phyloP scores from a whole-genome alignment of 2,797 vertebrate genomes.

The Erithacus rubecula region DNA sequence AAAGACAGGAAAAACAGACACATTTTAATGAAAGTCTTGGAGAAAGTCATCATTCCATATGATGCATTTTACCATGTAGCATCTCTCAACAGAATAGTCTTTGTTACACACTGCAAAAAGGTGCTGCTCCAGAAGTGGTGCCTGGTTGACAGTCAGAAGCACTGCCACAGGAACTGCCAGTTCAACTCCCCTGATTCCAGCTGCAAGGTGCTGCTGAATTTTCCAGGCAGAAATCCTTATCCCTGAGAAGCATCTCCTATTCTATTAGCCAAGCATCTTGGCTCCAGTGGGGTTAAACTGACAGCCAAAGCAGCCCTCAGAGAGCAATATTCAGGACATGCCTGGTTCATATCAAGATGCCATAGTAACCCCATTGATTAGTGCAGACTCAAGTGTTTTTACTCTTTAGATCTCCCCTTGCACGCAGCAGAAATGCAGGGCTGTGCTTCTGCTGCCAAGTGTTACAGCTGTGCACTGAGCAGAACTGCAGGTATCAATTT shows the following conservation, averaged over 20 bases:
- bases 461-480: not conserved
- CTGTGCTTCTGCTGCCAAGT: not conserved
- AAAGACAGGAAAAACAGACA: conserved; percentile 20
- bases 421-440: not conserved
- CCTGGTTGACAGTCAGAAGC: not conserved
- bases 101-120: not conserved
- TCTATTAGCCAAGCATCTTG: not conserved
- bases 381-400: not conserved
- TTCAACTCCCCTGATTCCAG: not conserved
- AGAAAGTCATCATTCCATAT: not conserved
- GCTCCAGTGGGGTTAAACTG: not conserved
- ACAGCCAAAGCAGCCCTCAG: not conserved
- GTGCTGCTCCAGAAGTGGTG: not conserved
- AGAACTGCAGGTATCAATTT: not conserved
- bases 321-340: not conserved
- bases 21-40: not conserved
- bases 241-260: not conserved
- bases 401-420: not conserved
- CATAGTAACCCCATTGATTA: not conserved
- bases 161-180: not conserved
- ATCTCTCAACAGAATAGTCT: not conserved
- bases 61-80: not conserved
- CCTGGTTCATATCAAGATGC: not conserved
- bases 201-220: not conserved
- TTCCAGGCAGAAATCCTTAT: not conserved